A percentile compares a stretch with the other conserved stretches of the same genome.
phyloP scores from a whole-genome alignment of 1,140 invertebrate species.

The Lepidostoma basale region DNA sequence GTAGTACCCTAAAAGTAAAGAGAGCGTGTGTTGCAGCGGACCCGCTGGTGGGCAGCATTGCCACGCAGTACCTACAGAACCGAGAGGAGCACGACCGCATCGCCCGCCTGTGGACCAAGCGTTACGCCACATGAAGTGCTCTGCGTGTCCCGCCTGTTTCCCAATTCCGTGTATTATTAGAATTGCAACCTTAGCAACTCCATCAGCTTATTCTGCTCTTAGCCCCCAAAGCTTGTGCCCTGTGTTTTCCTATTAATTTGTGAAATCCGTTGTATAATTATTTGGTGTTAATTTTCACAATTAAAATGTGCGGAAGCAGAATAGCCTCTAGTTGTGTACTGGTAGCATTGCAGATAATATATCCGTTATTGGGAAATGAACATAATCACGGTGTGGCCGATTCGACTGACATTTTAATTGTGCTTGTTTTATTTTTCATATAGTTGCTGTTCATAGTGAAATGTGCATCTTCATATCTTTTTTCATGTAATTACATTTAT shows the following conservation, averaged over 20 bases:
- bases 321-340: slow-evolving; percentile 13
- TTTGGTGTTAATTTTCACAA: slow-evolving; percentile 5
- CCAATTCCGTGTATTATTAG: slow-evolving; percentile 13
- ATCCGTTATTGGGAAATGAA: slow-evolving; percentile 18
- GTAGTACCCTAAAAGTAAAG: too few relatives aligned
- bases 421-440: slow-evolving; percentile 44
- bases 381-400: slow-evolving; percentile 30
- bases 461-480: slow-evolving; percentile 40
- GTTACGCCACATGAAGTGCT: slow-evolving; percentile 88
- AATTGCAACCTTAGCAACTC: slow-evolving; percentile 5
- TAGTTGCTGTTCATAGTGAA: slow-evolving; percentile 31
- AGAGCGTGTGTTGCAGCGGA: slow-evolving; percentile 72
- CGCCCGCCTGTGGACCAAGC: slow-evolving; percentile 97
- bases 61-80: slow-evolving; percentile 96
- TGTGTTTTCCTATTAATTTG: slow-evolving; percentile 10
- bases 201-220: slow-evolving; percentile 13
- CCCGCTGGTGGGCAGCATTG: slow-evolving; percentile 96
- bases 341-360: background rate
- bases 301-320: background rate
- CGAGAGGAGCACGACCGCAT: slow-evolving; percentile 97
- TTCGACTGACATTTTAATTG: slow-evolving; percentile 43
- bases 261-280: background rate
- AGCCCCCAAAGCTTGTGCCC: slow-evolving; percentile 8
- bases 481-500: background rate
- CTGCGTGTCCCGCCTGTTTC: slow-evolving; percentile 13